Base-by-base conservation (phyloP, 1,140 invertebrate genomes). In the Agrypnia vestita region DNA sequence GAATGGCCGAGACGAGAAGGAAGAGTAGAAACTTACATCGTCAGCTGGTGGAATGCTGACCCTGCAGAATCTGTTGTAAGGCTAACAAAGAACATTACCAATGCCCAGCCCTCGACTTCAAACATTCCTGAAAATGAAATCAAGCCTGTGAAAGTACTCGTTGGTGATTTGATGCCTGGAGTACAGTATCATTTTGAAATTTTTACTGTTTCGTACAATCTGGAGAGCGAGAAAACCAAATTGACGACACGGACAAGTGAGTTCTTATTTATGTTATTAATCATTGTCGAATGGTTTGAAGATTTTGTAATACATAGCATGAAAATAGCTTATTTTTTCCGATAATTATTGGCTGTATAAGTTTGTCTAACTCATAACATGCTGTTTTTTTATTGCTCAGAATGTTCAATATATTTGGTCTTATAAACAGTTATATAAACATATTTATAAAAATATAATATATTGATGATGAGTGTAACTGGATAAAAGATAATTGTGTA, bases 1-100 rank as follows among this genome's bases (percentile, higher is more conserved):
- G 94, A 96, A 86, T 98, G 96, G 95, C 92, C 93, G 11, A 91
- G 94, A 59, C 96, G 96, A 7, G 93, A 94, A 85, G 96, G 96
- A 17, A 91, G 95, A 73, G 95, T 97, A 13, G 96, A 97, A 86
- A 92, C 92, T 62, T 97, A 97, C 86, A 90, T 92, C 13, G 90
- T 96, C 7, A 91, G 91, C 82, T 96, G 95, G 94, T 92, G 92
- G 92, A 90, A 91, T 47, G 86, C 89, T 4, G 91, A 84, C 61
- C 80, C 82, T 10, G 77, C 79, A 51, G 91, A 90, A 83, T 86
- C 90, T 0, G 87, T 86, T 0, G 87, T 87, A 19, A 87, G 86
- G 0, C 86, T 89, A 49, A 88, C 86, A 6, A 92, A 92, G 84
- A 92, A 92, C 67, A 90, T 92, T 0, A 81, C 80, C 44, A 82